Evolutionary conservation across 2,888 invertebrate species (phyloP).

Genomic region (Xestia sexstrigata): DNA sequence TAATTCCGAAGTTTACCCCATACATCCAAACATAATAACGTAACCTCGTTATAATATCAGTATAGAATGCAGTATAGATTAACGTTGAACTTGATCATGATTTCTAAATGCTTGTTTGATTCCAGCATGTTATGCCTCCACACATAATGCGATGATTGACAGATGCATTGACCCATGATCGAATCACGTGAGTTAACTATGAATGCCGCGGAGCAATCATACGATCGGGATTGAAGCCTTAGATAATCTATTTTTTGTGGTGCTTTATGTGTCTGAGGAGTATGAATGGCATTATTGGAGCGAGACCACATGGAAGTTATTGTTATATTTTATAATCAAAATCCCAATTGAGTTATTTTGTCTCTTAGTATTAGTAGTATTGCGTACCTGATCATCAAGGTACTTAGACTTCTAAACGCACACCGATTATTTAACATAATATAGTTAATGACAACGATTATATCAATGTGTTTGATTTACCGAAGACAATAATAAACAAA

Average conservation of each 20-base stretch:
- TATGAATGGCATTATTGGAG: conserved; percentile 26
- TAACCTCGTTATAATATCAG: not conserved
- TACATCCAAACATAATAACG: not conserved
- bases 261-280: conserved; percentile 4
- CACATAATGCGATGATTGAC: conserved; percentile 60
- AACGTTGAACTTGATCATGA: conserved; percentile 60
- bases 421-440: conserved; percentile 15
- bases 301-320: conserved; percentile 29
- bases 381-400: not conserved
- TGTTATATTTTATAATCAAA: conserved; percentile 27
- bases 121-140: conserved; percentile 47
- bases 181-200: conserved; percentile 40
- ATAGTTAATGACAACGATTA: conserved; percentile 37
- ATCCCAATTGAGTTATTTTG: conserved; percentile 19
- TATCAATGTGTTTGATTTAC: conserved; percentile 57
- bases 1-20: not conserved
- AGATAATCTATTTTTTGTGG: conserved; percentile 49
- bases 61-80: not conserved
- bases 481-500: conserved; percentile 70
- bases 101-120: conserved; percentile 60
- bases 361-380: not conserved
- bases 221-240: conserved; percentile 38
- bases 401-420: not conserved
- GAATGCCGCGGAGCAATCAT: conserved; percentile 53
- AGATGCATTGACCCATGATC: conserved; percentile 45